Base-by-base conservation (phyloP, 1,140 invertebrate species). In the Drosophila lacteicornis region DNA sequence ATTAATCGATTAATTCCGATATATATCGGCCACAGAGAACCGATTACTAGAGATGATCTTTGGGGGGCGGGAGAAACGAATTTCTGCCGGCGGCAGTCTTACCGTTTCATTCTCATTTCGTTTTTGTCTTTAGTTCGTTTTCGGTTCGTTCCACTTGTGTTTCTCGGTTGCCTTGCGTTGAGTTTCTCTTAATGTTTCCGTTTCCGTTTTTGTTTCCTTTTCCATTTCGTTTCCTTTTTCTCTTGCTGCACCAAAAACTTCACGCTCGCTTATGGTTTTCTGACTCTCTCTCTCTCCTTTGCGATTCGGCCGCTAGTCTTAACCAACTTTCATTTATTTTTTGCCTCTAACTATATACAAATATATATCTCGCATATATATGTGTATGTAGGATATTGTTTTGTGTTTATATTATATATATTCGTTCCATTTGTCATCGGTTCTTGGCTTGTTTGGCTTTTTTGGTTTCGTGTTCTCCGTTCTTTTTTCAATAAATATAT, bases 391-490 rank as follows among this genome's bases (percentile, higher is more conserved):
- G 47, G 27, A 55, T 42, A 19, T 22, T n/a, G 4, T 7, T 45
- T 76, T 56, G 11, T 45, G 47, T 46, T 53, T 51, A 11, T 15
- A 7, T 51, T 50, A 42, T 33, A 33, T 43, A 30, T 19, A 60
- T 65, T 60, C n/a, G 61, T 80, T 65, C 0, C 13, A 27, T 56
- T 79, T 53, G 19, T 60, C 63, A 43, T 51, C 45, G 49, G 46
- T 76, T 71, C 30, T 25, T 27, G 49, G 74, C 67, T 75, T 82
- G 49, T 62, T 71, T 83, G 45, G 80, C 80, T 65, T 69, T 70
- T 45, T 42, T 19, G 19, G 40, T 71, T 57, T 58, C 40, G 66
- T 65, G 60, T 66, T 69, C 30, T 69, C 47, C 42, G 60, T 55
- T 68, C 49, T 50, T 47, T 69, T 15, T 47, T 69, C n/a, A 25